Evolutionary conservation across 2,888 invertebrate genomes (phyloP).

Genomic region (Pristionchus entomophagus): DNA sequence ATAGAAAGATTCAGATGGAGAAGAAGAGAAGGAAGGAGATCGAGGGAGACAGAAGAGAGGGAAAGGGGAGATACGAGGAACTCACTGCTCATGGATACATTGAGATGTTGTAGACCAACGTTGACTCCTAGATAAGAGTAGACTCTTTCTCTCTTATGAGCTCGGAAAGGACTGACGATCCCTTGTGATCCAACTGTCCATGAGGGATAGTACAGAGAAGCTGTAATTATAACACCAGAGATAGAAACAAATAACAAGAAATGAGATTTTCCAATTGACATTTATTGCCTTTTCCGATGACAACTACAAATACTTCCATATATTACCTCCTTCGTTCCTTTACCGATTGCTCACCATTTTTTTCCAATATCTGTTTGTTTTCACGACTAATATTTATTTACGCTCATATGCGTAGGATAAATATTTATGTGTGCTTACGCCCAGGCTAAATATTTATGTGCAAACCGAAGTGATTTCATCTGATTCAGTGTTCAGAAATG

Average conservation of each 20-base stretch:
- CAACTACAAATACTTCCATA: no score
- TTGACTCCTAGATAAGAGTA: slow-evolving; percentile 67
- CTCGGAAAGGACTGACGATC: slow-evolving; percentile 60
- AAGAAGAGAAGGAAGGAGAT: neutral
- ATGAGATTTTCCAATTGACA: no score
- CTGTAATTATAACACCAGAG: slow-evolving; percentile 56
- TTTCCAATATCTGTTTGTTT: neutral
- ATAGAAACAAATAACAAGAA: neutral
- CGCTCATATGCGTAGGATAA: neutral
- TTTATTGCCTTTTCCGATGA: no score
- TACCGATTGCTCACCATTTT: neutral
- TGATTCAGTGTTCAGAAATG: neutral
- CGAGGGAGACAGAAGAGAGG: neutral
- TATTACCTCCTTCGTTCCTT: neutral
- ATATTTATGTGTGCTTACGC: neutral
- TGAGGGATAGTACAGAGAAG: slow-evolving; percentile 66
- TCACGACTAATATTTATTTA: neutral
- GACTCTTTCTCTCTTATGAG: slow-evolving; percentile 69
- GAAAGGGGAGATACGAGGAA: neutral
- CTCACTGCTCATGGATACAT: slow-evolving; percentile 69
- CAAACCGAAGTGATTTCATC: no score
- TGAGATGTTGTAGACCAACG: slow-evolving; percentile 69
- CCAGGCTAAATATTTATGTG: neutral
- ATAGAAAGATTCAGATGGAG: neutral
- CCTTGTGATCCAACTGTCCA: slow-evolving; percentile 70